Evolutionary conservation across 2,113 vertebrate species (phyloP), one percentile per base, ranked within the genome.

Genomic region (Ardeotis arabs): DNA sequence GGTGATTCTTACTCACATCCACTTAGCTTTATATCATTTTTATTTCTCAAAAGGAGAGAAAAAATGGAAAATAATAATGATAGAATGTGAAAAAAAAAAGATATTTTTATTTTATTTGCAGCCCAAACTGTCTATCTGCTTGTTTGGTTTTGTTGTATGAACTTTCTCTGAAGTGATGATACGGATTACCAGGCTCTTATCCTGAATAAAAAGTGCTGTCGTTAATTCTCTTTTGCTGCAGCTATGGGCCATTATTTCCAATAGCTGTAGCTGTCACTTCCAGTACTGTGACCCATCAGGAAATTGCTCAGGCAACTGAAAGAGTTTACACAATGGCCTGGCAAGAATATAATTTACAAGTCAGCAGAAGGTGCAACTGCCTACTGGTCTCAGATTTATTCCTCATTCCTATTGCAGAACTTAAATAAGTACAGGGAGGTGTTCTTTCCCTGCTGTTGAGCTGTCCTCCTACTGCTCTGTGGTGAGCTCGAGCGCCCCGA

Each of bases 201-300:
- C 80, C 85, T 94, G 95, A 96, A 95, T 97, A 98, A 97, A 95
- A 98, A 97, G 89, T 90, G 68, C 96, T 96, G 84, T 95, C 39
- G 27, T 98, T 98, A 98, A 98, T 98, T 97, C 95, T 96, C 89
- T 90, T 98, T 97, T 97, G 93, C 95, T 97, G 87, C 97, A 96
- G 96, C 96, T 95, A 97, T 97, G 97, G 96, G 78, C 96, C 93
- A 97, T 98, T 98, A 98, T 98, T 98, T 98, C 95, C 90, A 77
- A 97, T 97, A 96, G 96, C 94, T 97, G 87, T 95, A 96, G 97
- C 95, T 92, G 96, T 98, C 97, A 91, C 93, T 94, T 95, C 91
- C 94, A 97, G 95, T 94, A 93, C 90, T 95, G 90, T 94, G 96
- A 97, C 94, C 94, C 96, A 98, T 98, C 96, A 97, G 97, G 96